Percentiles rank a stretch among this genome's conserved stretches.
Evolutionary conservation across 1,140 invertebrate genomes (phyloP).

Genomic region (Eupristina koningsbergeri): DNA sequence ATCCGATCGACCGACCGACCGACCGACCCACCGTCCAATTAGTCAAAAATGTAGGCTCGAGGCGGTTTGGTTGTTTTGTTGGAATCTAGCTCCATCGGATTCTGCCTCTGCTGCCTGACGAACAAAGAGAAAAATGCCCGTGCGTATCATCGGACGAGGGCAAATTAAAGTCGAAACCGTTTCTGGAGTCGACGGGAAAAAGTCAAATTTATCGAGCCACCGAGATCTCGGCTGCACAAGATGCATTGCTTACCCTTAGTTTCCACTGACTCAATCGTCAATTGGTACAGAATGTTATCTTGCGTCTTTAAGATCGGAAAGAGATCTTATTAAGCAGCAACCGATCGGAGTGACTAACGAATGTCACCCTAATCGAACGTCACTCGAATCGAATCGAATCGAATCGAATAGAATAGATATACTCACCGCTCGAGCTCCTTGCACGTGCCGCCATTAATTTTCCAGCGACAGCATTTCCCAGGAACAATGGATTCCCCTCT

Average conservation of each 20-base stretch:
- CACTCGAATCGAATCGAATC: no score
- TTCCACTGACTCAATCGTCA: no score
- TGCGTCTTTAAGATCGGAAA: background rate
- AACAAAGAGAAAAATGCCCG: no score
- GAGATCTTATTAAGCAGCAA: background rate
- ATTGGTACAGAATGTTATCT: background rate
- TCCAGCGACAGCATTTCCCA: background rate
- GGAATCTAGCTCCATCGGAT: background rate
- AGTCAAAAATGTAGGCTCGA: background rate
- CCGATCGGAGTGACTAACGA: background rate
- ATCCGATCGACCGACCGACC: no score
- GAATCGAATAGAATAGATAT: background rate
- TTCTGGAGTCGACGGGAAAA: no score
- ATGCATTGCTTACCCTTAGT: no score
- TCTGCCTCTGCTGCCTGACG: no score
- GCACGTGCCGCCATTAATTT: background rate
- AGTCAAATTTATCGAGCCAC: no score
- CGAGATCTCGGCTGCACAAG: no score
- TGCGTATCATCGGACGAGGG: no score
- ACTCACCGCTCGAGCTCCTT: background rate
- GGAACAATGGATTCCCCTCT: background rate
- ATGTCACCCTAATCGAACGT: background rate
- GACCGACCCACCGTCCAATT: background rate
- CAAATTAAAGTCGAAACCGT: no score
- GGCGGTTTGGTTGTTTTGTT: background rate